Conservation (phyloP, 2,797 vertebrate genomes). For the Zonotrichia albicollis region DNA sequence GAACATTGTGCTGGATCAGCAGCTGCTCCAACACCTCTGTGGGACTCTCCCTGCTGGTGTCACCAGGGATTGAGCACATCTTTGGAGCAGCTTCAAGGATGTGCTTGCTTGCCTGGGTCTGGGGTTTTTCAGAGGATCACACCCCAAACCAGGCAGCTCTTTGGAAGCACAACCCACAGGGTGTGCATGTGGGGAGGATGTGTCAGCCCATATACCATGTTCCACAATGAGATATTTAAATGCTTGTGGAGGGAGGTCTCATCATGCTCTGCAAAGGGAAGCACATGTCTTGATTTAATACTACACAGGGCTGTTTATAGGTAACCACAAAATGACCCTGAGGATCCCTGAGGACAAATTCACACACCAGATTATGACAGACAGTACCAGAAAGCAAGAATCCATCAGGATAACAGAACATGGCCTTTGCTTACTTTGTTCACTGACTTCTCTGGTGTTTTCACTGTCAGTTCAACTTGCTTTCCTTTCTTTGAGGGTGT, state of each 20-base stretch:
- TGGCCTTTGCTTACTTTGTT: conserved; percentile 85
- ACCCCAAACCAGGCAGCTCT: conserved; percentile 18
- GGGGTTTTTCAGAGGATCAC: background rate
- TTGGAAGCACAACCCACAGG: background rate
- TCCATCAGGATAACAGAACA: background rate
- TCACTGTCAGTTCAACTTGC: conserved; percentile 87
- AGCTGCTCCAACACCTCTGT: conserved; percentile 34
- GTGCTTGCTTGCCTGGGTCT: background rate
- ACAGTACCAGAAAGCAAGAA: background rate
- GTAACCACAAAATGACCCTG: background rate
- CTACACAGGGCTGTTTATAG: background rate
- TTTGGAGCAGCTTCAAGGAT: conserved; percentile 29
- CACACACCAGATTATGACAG: background rate
- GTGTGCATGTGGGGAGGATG: background rate
- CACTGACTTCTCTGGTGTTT: conserved; percentile 86
- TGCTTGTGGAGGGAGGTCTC: conserved; percentile 5
- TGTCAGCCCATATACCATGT: background rate
- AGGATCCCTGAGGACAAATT: background rate
- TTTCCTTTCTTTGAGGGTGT: conserved; percentile 97
- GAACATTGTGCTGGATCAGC: conserved; percentile 12
- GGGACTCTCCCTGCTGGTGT: conserved; percentile 38
- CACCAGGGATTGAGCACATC: conserved; percentile 1
- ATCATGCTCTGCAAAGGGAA: background rate
- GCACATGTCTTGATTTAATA: background rate
- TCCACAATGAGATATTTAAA: conserved; percentile 6